Percentiles rank a stretch among this genome's conserved stretches.
phyloP scores from a whole-genome alignment of 2,113 vertebrate species.

The Natator depressus region DNA sequence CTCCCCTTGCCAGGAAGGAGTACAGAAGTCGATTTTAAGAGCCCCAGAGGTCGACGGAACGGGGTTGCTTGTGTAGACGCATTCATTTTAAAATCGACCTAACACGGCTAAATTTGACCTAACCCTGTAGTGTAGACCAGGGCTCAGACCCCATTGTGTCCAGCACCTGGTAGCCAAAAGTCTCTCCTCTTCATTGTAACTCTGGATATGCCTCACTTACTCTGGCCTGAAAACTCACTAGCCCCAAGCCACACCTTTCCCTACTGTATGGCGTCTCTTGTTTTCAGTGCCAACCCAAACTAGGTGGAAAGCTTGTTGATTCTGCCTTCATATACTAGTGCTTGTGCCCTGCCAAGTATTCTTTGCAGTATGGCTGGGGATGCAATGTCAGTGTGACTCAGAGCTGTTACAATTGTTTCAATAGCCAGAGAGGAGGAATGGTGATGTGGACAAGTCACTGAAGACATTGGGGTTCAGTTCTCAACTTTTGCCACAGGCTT shows the following conservation, averaged over 20 bases:
- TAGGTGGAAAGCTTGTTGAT: neutral
- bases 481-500: neutral
- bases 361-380: neutral
- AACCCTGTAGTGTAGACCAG: too few species aligned
- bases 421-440: neutral
- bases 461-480: too few species aligned
- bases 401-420: neutral
- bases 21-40: too few species aligned
- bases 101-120: too few species aligned
- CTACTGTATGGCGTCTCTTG: accelerated
- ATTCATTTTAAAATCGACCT: too few species aligned
- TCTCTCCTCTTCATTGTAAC: neutral
- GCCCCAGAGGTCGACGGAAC: too few species aligned
- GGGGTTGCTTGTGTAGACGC: too few species aligned
- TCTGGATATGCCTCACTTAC: neutral
- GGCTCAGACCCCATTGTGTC: neutral
- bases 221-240: neutral
- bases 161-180: neutral
- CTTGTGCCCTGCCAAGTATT: neutral
- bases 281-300: neutral
- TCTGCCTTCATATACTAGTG: neutral
- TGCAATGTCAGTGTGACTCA: neutral
- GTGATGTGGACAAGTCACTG: neutral
- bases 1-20: too few species aligned
- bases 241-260: neutral